These are phyloP conservation scores for Ceramica pisi DNA, from an alignment of 2,888 invertebrate species.

Conservation along the genomic window DNA sequence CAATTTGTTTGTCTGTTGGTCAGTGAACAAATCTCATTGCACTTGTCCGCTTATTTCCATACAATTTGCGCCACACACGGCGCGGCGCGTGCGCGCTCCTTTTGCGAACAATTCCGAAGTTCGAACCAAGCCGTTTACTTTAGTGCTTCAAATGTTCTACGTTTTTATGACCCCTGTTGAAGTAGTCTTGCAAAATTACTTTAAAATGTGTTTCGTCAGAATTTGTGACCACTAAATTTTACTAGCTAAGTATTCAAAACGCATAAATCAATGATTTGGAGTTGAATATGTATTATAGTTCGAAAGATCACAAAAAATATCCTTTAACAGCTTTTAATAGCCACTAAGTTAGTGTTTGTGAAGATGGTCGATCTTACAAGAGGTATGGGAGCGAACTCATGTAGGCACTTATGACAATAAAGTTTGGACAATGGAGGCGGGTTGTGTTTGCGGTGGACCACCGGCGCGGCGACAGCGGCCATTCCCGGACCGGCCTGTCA, in stretches of 20 bases:
- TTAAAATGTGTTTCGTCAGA: not conserved
- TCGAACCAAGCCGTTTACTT: constrained; percentile 56
- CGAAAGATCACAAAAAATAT: constrained; percentile 17
- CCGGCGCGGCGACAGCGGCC: constrained; percentile 79
- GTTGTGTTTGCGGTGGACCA: constrained; percentile 85
- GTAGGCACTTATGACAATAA: constrained; percentile 80
- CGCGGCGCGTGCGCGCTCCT: constrained; percentile 73
- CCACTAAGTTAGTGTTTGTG: constrained; percentile 51
- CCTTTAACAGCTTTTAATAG: constrained; percentile 51
- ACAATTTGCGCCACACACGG: constrained; percentile 87
- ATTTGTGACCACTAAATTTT: not conserved
- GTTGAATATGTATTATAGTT: not conserved
- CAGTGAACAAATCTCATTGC: constrained; percentile 75
- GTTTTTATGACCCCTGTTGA: constrained; percentile 38
- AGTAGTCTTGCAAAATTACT: constrained; percentile 17
- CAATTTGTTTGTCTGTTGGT: constrained; percentile 67
- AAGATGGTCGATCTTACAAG: constrained; percentile 51
- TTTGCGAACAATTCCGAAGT: constrained; percentile 68
- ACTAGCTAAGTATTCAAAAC: not conserved
- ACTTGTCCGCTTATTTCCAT: constrained; percentile 82
- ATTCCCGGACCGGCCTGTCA: constrained; percentile 62
- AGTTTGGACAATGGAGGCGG: constrained; percentile 82
- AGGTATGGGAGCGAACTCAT: constrained; percentile 67
- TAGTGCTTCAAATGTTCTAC: constrained; percentile 35
- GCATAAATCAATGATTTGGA: constrained; percentile 2